phyloP scores from a whole-genome alignment of 2,888 invertebrate genomes.

The Atethmia centrago region DNA sequence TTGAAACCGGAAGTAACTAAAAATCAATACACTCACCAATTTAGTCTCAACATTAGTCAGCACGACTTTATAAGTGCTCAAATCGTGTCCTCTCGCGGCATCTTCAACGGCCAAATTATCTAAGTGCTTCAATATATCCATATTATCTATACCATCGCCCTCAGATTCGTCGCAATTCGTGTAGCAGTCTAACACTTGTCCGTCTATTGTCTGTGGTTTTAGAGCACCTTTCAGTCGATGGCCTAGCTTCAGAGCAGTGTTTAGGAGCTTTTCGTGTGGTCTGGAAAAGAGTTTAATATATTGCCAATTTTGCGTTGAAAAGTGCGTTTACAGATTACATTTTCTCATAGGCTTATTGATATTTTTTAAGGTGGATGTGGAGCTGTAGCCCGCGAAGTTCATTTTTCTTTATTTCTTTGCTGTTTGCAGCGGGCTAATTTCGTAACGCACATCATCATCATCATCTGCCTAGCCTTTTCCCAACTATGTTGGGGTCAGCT shows the following conservation, averaged over 20 bases:
- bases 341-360: too few relatives aligned
- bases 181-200: conserved; percentile 82
- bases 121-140: conserved; percentile 83
- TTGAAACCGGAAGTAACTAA: too few relatives aligned
- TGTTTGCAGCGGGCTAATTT: too few relatives aligned
- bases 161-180: conserved; percentile 73
- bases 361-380: too few relatives aligned
- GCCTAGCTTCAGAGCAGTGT: conserved; percentile 86
- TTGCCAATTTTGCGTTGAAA: too few relatives aligned
- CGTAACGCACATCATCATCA: too few relatives aligned
- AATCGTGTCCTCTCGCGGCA: conserved; percentile 78
- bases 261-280: conserved; percentile 79
- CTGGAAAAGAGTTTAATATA: conserved; percentile 60
- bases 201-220: conserved; percentile 89
- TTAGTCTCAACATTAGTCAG: conserved; percentile 84
- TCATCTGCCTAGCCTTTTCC: too few relatives aligned
- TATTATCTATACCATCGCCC: conserved; percentile 78
- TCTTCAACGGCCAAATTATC: conserved; percentile 86
- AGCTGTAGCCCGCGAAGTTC: too few relatives aligned
- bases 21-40: conserved; percentile 76
- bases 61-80: conserved; percentile 85
- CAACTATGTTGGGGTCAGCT: too few relatives aligned
- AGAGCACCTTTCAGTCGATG: conserved; percentile 92
- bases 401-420: too few relatives aligned
- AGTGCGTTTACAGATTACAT: too few relatives aligned